Percentiles rank a stretch among this genome's conserved stretches.
Evolutionary conservation across 2,888 invertebrate genomes (phyloP).

Genomic region (Oasisia sp.): DNA sequence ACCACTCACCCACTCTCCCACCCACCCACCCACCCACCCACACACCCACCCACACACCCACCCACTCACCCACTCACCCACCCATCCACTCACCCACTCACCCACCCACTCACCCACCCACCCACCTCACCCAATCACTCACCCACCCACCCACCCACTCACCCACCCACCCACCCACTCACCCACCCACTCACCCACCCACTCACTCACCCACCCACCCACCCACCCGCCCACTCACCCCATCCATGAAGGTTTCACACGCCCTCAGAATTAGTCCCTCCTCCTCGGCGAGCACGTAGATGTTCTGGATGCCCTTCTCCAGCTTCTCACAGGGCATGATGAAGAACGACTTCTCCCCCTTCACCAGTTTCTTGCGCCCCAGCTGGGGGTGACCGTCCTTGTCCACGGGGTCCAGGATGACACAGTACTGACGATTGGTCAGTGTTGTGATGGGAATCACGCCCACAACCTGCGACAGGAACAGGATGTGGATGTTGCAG

Average conservation of each 20-base stretch:
- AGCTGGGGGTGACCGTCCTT: constrained; percentile 64
- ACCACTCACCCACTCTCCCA: no score
- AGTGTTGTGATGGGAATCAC: constrained; percentile 67
- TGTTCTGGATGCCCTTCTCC: constrained; percentile 67
- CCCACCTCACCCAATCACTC: constrained; percentile 46
- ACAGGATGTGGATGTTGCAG: neutral
- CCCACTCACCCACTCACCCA: constrained; percentile 32
- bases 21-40: constrained; percentile 28
- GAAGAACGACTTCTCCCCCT: constrained; percentile 69
- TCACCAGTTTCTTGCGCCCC: constrained; percentile 67
- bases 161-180: constrained; percentile 25
- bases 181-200: constrained; percentile 24
- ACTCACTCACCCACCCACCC: constrained; percentile 21
- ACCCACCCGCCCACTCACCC: constrained; percentile 26
- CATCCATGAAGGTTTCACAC: constrained; percentile 65
- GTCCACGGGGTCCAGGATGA: constrained; percentile 67
- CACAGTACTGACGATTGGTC: constrained; percentile 68
- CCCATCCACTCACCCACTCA: no score
- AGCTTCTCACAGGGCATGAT: constrained; percentile 68
- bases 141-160: constrained; percentile 25
- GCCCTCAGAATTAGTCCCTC: constrained; percentile 68
- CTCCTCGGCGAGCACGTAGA: constrained; percentile 67
- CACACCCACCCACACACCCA: no score
- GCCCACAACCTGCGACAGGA: constrained; percentile 60
- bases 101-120: constrained; percentile 23